Evolutionary conservation across 2,797 vertebrate species (phyloP), one percentile per base, ranked within the genome.

Genomic region (Myiotriccus ornatus): DNA sequence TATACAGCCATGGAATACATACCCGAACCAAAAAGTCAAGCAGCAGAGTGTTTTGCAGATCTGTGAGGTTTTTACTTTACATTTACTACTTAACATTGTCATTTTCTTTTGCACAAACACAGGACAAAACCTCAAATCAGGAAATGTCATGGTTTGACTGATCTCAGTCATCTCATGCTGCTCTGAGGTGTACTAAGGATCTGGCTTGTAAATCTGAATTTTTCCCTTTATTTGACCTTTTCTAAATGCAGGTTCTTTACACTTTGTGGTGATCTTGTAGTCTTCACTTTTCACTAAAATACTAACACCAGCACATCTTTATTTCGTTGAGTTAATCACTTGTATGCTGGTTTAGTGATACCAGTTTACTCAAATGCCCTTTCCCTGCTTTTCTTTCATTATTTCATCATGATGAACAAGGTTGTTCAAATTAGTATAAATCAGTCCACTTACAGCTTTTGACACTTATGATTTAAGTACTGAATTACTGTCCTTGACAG

Each of bases 1-100:
- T 76, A 82, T 69, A 68, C 91, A 93, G 94, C 93, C 55, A 24
- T 84, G 56, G 95, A 89, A 90, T 96, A 96, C 95, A 49, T 92
- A 63, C 80, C 77, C 87, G 64, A 93, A 50, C 39, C 4, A 11
- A 70, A 91, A 73, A 92, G 80, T 49, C 53, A 59, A 69, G 82
- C 71, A 50, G 69, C 56, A 89, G 55, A 76, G 56, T 67, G 49
- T 70, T 77, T 60, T 86, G 70, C 82, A 90, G 86, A 74, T 78
- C 55, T 70, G 35, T 49, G 37, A 65, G 39, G 44, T 70, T 91
- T 92, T 83, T 88, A 79, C 65, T 94, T 87, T 71, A 59, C 41
- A 67, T 64, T 32, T 46, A 44, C 46, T 35, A 43, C 63, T 60
- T 91, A 62, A 63, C n/a, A 4, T 28, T 67, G 50, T 88, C 5